phyloP scores from a whole-genome alignment of 2,113 vertebrate genomes.

The Lagopus leucura region DNA sequence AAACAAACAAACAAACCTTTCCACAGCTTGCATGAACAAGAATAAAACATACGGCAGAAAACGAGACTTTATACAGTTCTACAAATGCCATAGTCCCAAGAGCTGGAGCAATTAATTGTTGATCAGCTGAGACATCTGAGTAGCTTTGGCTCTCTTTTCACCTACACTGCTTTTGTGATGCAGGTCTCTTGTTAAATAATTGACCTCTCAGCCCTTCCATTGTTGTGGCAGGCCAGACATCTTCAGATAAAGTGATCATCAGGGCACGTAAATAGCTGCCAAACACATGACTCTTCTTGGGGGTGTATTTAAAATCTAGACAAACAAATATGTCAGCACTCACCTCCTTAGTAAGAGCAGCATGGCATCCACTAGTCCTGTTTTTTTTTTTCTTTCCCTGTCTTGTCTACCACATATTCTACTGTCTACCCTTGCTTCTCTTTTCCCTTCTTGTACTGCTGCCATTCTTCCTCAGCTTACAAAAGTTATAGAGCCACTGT shows the following conservation, averaged over 20 bases:
- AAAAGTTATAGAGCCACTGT: no score
- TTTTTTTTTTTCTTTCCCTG: background rate
- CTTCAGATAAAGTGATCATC: background rate
- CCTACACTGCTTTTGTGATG: background rate
- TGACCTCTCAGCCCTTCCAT: background rate
- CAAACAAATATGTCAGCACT: background rate
- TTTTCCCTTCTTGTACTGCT: background rate
- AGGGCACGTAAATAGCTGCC: background rate
- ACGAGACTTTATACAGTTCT: background rate
- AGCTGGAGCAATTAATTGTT: background rate
- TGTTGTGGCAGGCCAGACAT: background rate
- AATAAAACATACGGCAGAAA: background rate
- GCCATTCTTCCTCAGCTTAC: no score
- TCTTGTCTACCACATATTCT: accelerated
- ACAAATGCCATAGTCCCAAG: background rate
- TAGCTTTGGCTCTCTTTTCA: background rate
- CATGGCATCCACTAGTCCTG: background rate
- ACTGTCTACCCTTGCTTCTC: background rate
- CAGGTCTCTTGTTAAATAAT: background rate
- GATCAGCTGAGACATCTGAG: background rate
- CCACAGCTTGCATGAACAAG: background rate
- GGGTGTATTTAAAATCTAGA: background rate
- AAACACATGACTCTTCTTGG: background rate
- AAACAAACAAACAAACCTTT: background rate
- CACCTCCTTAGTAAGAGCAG: background rate